Conservation (phyloP, 2,797 vertebrate species). For the Pitangus sulphuratus region DNA sequence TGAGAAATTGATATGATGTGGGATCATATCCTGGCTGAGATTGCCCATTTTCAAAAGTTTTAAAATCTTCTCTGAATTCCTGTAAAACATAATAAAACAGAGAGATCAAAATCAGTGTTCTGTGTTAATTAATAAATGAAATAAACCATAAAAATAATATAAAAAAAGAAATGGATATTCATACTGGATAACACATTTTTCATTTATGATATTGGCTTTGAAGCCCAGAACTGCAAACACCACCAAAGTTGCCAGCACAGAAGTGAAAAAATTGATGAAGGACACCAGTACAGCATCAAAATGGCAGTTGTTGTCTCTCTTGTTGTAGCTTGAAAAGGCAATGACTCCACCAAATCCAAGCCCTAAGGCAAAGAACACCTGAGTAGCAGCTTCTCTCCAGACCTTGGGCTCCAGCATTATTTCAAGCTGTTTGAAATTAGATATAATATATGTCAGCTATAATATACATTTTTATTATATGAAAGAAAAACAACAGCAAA, state of each 20-base stretch:
- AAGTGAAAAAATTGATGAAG: constrained; percentile 98
- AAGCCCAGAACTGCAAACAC: constrained; percentile 97
- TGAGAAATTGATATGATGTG: constrained; percentile 90
- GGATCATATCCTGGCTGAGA: constrained; percentile 83
- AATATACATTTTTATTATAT: constrained; percentile 61
- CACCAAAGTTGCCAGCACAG: constrained; percentile 95
- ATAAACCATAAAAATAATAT: constrained; percentile 10
- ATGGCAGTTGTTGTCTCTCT: constrained; percentile 98
- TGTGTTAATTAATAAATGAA: not conserved
- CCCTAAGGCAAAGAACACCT: constrained; percentile 97
- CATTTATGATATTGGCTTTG: constrained; percentile 94
- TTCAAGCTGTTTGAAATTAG: constrained; percentile 87
- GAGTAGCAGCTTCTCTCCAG: constrained; percentile 96
- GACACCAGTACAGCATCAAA: constrained; percentile 96
- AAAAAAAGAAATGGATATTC: constrained; percentile 54
- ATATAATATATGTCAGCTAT: constrained; percentile 68
- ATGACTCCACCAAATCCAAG: constrained; percentile 98
- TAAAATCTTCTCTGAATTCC: constrained; percentile 87
- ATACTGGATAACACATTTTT: constrained; percentile 87
- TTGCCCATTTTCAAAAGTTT: constrained; percentile 82
- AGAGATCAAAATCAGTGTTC: not conserved
- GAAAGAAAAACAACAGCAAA: constrained; percentile 35
- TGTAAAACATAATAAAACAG: constrained; percentile 73
- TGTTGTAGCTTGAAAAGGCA: constrained; percentile 99
- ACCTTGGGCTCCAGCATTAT: constrained; percentile 96